Percentiles rank a stretch among this genome's conserved stretches.
Evolutionary conservation across 2,797 vertebrate species (phyloP).

Genomic region (Gymnothorax javanicus): DNA sequence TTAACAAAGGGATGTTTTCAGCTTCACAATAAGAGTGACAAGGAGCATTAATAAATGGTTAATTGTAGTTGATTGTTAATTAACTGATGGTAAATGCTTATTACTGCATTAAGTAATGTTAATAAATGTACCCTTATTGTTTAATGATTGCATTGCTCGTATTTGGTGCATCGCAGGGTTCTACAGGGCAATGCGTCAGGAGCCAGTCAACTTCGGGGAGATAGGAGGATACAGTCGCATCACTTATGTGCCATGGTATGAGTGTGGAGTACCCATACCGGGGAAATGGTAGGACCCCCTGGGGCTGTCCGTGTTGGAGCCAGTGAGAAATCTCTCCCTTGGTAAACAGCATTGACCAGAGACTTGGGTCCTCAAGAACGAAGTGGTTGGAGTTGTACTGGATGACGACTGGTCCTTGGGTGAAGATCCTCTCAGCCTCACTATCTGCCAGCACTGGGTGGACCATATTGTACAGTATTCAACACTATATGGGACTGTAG

Average conservation of each 20-base stretch:
- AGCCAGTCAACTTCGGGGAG: slow-evolving; percentile 78
- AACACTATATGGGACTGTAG: too few relatives aligned
- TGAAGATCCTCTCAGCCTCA: slow-evolving; percentile 41
- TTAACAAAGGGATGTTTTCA: too few relatives aligned
- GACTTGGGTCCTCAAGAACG: neutral
- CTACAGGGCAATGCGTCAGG: slow-evolving; percentile 79
- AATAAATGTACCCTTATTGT: too few relatives aligned
- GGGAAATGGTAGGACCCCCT: slow-evolving; percentile 75
- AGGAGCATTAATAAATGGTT: too few relatives aligned
- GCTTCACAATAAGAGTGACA: too few relatives aligned
- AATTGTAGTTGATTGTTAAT: too few relatives aligned
- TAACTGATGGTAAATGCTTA: too few relatives aligned
- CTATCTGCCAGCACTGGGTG: slow-evolving; percentile 38
- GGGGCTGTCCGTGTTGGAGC: neutral
- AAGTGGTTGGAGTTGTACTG: neutral
- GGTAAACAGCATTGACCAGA: neutral
- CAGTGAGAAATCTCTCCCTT: neutral
- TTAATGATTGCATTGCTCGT: neutral
- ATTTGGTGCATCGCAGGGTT: slow-evolving; percentile 65
- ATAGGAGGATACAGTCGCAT: slow-evolving; percentile 76
- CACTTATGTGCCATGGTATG: slow-evolving; percentile 80
- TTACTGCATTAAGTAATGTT: too few relatives aligned
- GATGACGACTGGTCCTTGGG: slow-evolving; percentile 29
- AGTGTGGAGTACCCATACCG: slow-evolving; percentile 79
- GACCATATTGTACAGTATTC: neutral